Evolutionary conservation across 2,797 vertebrate genomes (phyloP).

Genomic region (Myotis planiceps): DNA sequence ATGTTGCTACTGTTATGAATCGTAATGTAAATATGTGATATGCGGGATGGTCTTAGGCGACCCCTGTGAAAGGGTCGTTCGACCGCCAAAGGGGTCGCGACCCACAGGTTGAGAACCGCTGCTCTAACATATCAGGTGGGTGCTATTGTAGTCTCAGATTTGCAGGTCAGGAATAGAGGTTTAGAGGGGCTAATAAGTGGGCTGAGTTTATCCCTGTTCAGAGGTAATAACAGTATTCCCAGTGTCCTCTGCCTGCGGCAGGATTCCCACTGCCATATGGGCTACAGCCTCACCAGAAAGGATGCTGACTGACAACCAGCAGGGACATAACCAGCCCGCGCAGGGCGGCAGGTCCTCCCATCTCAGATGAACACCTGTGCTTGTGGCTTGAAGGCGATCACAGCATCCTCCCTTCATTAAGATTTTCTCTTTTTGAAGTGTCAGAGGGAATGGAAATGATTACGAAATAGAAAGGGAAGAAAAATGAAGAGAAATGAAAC

Average conservation of each 20-base stretch:
- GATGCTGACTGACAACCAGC: background rate
- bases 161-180: background rate
- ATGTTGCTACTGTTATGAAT: no score
- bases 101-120: no score
- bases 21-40: no score
- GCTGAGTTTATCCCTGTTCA: background rate
- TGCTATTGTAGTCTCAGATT: background rate
- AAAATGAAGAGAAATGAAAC: constrained; percentile 32
- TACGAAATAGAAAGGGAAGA: background rate
- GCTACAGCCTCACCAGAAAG: background rate
- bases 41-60: no score
- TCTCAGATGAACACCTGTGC: background rate
- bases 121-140: background rate
- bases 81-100: no score
- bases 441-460: background rate
- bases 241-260: background rate
- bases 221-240: background rate
- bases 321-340: background rate
- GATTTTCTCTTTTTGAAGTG: background rate
- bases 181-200: background rate
- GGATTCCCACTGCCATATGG: background rate
- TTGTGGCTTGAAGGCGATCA: background rate
- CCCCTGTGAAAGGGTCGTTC: no score
- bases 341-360: background rate
- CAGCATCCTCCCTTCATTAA: background rate